Evolutionary conservation across 2,797 vertebrate species (phyloP).

Genomic region (Characodon lateralis): DNA sequence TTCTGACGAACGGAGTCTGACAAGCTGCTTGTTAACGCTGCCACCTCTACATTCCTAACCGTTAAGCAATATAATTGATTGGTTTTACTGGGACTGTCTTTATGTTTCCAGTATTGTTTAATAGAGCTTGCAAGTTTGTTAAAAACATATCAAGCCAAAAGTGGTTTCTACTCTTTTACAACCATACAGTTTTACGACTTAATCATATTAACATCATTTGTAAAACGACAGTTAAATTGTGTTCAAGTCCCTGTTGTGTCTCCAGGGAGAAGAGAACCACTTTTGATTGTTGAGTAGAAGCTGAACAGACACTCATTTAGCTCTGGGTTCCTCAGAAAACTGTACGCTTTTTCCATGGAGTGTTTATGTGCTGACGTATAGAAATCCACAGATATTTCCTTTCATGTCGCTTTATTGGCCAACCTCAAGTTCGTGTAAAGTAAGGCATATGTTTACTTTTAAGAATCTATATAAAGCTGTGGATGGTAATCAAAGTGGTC

Average conservation of each 20-base stretch:
- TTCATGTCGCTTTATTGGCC: constrained; percentile 61
- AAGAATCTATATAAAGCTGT: constrained; percentile 51
- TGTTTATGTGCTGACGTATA: constrained; percentile 34
- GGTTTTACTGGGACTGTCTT: background rate
- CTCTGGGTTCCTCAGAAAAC: constrained; percentile 12
- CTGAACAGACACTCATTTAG: constrained; percentile 15
- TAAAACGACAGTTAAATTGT: no score
- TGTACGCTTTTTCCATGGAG: constrained; percentile 29
- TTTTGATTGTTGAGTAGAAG: constrained; percentile 12
- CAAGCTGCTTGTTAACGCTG: background rate
- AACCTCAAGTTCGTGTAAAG: constrained; percentile 54
- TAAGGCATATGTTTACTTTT: constrained; percentile 43
- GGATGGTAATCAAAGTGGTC: constrained; percentile 47
- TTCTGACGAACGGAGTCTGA: background rate
- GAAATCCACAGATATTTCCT: constrained; percentile 45
- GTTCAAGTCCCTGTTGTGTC: background rate
- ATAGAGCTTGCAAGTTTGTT: background rate
- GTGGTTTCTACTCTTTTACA: background rate
- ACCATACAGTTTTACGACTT: background rate
- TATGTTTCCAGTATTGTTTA: background rate
- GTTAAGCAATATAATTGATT: background rate
- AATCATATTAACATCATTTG: background rate
- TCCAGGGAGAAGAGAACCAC: background rate
- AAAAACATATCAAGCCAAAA: background rate
- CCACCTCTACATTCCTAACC: background rate